Evolutionary conservation across 2,888 invertebrate genomes (phyloP).

Genomic region (Hesperia comma): DNA sequence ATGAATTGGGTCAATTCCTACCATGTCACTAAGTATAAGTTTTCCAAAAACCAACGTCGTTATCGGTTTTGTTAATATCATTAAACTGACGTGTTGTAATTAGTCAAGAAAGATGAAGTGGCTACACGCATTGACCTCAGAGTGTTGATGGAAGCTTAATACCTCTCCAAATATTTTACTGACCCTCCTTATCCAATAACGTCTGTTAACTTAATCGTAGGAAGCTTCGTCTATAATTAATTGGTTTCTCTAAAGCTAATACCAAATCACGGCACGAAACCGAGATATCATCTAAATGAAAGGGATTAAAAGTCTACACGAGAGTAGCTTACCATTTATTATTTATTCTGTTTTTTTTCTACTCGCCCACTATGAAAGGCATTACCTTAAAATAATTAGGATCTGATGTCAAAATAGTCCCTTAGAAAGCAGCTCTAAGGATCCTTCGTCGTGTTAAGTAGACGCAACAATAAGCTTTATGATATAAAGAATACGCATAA

Average conservation of each 20-base stretch:
- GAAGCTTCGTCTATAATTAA: conserved; percentile 36
- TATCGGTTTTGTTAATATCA: conserved; percentile 25
- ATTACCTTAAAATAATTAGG: conserved; percentile 78
- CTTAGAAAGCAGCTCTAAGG: conserved; percentile 58
- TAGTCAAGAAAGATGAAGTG: conserved; percentile 35
- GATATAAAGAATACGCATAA: conserved; percentile 70
- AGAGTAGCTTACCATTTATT: conserved; percentile 54
- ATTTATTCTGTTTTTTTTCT: conserved; percentile 53
- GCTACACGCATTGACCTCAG: conserved; percentile 31
- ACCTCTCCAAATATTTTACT: conserved; percentile 38
- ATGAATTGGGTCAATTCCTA: conserved; percentile 2
- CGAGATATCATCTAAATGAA: conserved; percentile 55
- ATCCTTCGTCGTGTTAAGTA: conserved; percentile 68
- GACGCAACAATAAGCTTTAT: conserved; percentile 65
- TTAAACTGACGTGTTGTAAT: conserved; percentile 26
- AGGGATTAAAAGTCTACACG: conserved; percentile 60
- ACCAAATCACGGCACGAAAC: conserved; percentile 39
- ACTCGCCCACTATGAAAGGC: conserved; percentile 62
- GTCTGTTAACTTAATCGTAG: conserved; percentile 38
- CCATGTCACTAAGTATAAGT: background rate
- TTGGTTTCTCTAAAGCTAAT: conserved; percentile 37
- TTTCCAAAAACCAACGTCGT: conserved; percentile 15
- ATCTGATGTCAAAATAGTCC: conserved; percentile 77
- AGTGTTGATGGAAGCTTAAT: conserved; percentile 36
- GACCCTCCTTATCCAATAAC: conserved; percentile 37